Base-by-base conservation (phyloP, 2,797 vertebrate genomes). In the Channa striata region DNA sequence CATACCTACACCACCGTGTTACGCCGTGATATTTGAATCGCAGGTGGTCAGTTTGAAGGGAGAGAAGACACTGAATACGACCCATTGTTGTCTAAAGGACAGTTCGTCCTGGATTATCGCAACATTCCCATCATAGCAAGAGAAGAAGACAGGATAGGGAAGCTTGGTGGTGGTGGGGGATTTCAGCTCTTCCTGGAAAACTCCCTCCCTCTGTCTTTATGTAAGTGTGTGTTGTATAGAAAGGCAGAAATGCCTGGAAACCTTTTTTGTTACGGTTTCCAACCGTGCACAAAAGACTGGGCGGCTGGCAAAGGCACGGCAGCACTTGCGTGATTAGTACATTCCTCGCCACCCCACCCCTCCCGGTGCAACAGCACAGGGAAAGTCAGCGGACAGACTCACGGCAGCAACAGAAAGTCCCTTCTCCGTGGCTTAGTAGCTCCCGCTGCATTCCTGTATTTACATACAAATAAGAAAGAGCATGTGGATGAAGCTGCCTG, bases 381-480 rank as follows among this genome's bases (percentile, higher is more conserved):
- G 63, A 30, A 54, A 70, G 39, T 17, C 25, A 46, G 65, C 2
- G 42, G 57, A 68, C 20, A 1, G 65, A 71, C 77, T 80, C 46
- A 43, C 46, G 51, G 42, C 8, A 40, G 74, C 74, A 75, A 62
- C 62, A 46, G 63, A 47, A 59, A 57, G 37, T 5, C 78, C 56
- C 48, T 77, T 58, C 49, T 57, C 20, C 61, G 12, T 73, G 70
- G 56, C 60, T 44, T 57, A 20, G 40, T 14, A 30, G 54, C 40
- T 53, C 54, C 43, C 39, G n/a, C 69, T 60, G 78, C 70, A 59
- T 76, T 36, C 60, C 30, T 5, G 17, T 84, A 88, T 90, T 92
- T 89, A 87, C 88, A 89, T 88, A 82, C 69, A 91, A 92, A 89
- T 87, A 87, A 86, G 49, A 53, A 59, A 58, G 62, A 65, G 23